Percentiles rank a stretch among this genome's conserved stretches.
These are phyloP conservation scores for Morpho deidamia DNA, from an alignment of 2,888 invertebrate species.

Conservation along the genomic window DNA sequence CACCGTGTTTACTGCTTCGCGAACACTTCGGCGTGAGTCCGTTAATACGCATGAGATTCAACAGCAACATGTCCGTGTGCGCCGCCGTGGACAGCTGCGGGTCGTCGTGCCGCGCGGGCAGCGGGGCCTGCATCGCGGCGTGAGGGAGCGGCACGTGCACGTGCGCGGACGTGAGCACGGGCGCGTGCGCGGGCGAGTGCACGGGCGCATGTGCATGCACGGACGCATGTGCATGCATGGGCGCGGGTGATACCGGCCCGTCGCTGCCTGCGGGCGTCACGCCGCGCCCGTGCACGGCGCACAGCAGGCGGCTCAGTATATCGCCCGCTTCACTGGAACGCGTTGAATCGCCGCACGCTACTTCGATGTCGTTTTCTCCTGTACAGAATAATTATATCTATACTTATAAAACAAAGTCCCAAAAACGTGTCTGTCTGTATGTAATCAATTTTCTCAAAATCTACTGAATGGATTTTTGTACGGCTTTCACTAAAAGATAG, in stretches of 20 bases:
- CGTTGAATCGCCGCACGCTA: conserved; percentile 35
- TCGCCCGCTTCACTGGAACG: conserved; percentile 31
- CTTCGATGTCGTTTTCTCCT: conserved; percentile 70
- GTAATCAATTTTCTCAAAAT: no score
- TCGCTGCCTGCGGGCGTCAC: conserved; percentile 31
- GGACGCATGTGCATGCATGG: conserved; percentile 28
- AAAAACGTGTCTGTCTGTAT: no score
- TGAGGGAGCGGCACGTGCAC: not conserved
- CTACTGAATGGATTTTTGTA: no score
- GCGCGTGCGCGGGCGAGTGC: not conserved
- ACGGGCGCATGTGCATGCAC: conserved; percentile 23
- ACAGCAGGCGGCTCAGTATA: conserved; percentile 53
- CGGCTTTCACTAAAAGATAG: no score
- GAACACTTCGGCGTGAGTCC: conserved; percentile 44
- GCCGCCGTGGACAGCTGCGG: conserved; percentile 57
- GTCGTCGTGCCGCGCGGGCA: conserved; percentile 38
- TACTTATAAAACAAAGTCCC: no score
- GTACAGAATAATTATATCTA: conserved; percentile 9
- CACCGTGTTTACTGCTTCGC: conserved; percentile 41
- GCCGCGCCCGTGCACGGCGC: conserved; percentile 44
- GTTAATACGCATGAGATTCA: conserved; percentile 67
- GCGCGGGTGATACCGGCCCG: conserved; percentile 34
- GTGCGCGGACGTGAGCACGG: not conserved
- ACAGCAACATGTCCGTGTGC: conserved; percentile 64
- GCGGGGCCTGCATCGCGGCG: conserved; percentile 1